Base-by-base conservation (phyloP, 1,140 invertebrate species). In the Drosophila takahashii region DNA sequence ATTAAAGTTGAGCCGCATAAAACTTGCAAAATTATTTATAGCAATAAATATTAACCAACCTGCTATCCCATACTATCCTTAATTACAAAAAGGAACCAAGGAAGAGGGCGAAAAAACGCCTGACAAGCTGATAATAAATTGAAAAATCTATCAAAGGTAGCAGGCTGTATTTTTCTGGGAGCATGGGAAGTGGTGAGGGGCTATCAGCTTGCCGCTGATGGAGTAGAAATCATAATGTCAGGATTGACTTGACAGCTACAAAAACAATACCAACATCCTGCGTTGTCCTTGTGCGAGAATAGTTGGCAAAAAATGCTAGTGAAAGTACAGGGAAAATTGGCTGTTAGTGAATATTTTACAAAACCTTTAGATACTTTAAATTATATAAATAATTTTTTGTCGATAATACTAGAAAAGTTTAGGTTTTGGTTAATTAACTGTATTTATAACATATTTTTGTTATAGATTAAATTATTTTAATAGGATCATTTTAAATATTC, bases 1-100 rank as follows among this genome's bases (percentile, higher is more conserved):
- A 87, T 87, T 89, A 89, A 89, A 87, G 76, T 87, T 76, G 83
- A 87, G 62, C 76, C 61, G 51, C 66, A 70, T 32, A 54, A 70
- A 70, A 52, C 75, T 70, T 62, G 77, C 56, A 44, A 77, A 79
- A 89, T 81, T 79, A 87, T 87, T 90, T 74, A 77, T 78, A 66
- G 51, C 69, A 64, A 84, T 90, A 89, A 85, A 90, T 90, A 84
- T 89, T 64, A 77, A 32, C 27, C 62, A 11, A 75, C 26, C 39
- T 4, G 22, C n/a, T 16, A 18, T 22, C 37, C 45, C 36, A 13
- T 6, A 45, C 18, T 29, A 27, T 50, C 36, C 59, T 74, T 87
- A 87, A 86, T 86, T 86, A 69, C 69, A 70, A 58, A 52, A 29
- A 15, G 26, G 52, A 76, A 76, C 65, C 61, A 64, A 81, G 64